phyloP scores from a whole-genome alignment of 1,140 invertebrate species.

The Megalopta genalis region DNA sequence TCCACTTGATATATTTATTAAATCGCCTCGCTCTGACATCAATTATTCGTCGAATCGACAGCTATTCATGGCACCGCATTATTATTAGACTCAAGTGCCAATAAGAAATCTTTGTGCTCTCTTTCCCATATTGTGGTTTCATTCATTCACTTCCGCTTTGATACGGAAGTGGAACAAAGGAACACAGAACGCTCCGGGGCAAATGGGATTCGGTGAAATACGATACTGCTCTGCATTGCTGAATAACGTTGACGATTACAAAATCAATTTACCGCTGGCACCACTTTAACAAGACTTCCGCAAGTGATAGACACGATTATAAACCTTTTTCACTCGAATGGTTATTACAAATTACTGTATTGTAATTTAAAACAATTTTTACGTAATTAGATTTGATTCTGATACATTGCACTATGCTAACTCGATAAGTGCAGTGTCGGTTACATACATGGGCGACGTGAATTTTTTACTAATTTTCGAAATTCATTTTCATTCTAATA shows the following conservation, averaged over 20 bases:
- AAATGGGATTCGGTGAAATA: conserved; percentile 39
- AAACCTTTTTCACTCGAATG: too few relatives aligned
- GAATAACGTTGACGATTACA: conserved; percentile 24
- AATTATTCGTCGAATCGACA: neutral
- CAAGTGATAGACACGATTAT: too few relatives aligned
- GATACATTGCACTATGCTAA: too few relatives aligned
- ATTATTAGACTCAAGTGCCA: neutral
- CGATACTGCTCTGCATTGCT: conserved; percentile 30
- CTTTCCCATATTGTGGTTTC: conserved; percentile 11
- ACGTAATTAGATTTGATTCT: too few relatives aligned
- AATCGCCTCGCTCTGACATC: neutral
- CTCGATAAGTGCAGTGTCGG: too few relatives aligned
- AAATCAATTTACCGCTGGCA: neutral
- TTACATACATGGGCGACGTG: too few relatives aligned
- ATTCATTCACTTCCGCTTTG: conserved; percentile 23
- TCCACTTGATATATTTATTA: neutral
- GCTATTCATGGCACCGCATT: neutral
- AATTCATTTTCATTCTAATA: too few relatives aligned
- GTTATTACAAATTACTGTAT: too few relatives aligned
- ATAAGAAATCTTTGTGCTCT: neutral
- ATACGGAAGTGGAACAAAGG: conserved; percentile 44
- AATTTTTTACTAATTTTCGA: too few relatives aligned
- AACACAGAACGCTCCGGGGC: conserved; percentile 19
- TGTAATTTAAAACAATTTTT: neutral
- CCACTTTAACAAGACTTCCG: too few relatives aligned